Percentiles rank a stretch among this genome's conserved stretches.
These are phyloP conservation scores for Neotragus pygmaeus DNA, from an alignment of 2,113 vertebrate species.

Conservation along the genomic window DNA sequence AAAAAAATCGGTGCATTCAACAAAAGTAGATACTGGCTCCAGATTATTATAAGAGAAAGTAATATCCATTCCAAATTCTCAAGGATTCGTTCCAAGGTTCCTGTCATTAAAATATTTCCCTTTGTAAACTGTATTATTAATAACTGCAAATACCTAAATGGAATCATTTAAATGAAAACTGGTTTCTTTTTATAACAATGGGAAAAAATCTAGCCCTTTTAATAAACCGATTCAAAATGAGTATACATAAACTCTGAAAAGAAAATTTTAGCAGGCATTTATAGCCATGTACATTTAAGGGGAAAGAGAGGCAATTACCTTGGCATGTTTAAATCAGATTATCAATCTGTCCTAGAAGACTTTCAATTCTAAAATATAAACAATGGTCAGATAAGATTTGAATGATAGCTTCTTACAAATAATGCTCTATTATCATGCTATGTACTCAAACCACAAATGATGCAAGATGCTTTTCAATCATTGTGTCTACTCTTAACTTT, in stretches of 20 bases:
- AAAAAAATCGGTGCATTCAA: slow-evolving; percentile 21
- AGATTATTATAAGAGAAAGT: not conserved
- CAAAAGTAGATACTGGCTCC: slow-evolving; percentile 20
- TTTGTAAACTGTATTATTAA: slow-evolving; percentile 43
- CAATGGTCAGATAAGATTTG: slow-evolving; percentile 27
- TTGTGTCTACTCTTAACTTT: slow-evolving; percentile 14
- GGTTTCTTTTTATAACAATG: not conserved
- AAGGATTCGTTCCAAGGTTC: slow-evolving; percentile 65
- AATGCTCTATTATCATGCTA: not conserved
- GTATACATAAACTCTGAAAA: not conserved
- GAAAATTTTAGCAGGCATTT: slow-evolving; percentile 23
- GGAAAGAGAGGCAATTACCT: not conserved
- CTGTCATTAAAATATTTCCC: slow-evolving; percentile 63
- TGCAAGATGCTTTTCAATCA: not conserved
- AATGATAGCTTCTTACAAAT: slow-evolving; percentile 29
- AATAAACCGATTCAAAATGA: slow-evolving; percentile 46
- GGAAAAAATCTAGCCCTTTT: not conserved
- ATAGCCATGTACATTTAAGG: slow-evolving; percentile 9
- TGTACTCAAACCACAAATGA: slow-evolving; percentile 32
- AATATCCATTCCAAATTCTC: slow-evolving; percentile 51
- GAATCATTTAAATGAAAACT: slow-evolving; percentile 15
- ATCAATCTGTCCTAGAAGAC: slow-evolving; percentile 10
- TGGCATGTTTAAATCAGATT: slow-evolving; percentile 42
- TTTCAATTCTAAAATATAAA: slow-evolving; percentile 13
- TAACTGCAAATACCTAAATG: slow-evolving; percentile 49